Percentiles rank a stretch among this genome's conserved stretches.
These are phyloP conservation scores for Callimorpha dominula DNA, from an alignment of 2,888 invertebrate genomes.

Conservation along the genomic window DNA sequence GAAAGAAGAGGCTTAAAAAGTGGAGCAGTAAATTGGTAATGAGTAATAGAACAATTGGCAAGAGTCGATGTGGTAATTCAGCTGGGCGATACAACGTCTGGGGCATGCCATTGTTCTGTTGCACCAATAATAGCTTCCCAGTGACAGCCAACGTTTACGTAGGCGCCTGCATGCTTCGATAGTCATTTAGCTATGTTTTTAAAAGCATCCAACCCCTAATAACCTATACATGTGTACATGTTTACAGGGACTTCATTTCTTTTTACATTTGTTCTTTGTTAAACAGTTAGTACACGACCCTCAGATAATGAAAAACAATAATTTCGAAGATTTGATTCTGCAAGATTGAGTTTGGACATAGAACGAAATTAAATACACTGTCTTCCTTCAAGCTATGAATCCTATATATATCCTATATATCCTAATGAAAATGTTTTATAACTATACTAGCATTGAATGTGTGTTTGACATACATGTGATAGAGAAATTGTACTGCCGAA, in stretches of 20 bases:
- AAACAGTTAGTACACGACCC: neutral
- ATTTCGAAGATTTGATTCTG: neutral
- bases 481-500: too few relatives aligned
- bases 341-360: neutral
- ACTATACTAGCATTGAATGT: too few relatives aligned
- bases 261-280: neutral
- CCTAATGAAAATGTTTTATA: too few relatives aligned
- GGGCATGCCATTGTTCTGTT: constrained; percentile 70
- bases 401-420: too few relatives aligned
- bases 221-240: neutral
- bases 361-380: neutral
- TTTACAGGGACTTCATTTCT: neutral
- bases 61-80: constrained; percentile 69
- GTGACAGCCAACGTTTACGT: constrained; percentile 56
- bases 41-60: constrained; percentile 66
- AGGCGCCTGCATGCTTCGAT: constrained; percentile 44
- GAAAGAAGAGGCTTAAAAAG: neutral
- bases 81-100: constrained; percentile 80
- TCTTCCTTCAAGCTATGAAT: too few relatives aligned
- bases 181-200: constrained; percentile 29
- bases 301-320: too few relatives aligned
- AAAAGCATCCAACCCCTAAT: neutral
- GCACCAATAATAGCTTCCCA: constrained; percentile 72
- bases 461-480: too few relatives aligned
- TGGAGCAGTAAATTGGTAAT: constrained; percentile 39